Evolutionary conservation across 2,888 invertebrate genomes (phyloP).

Genomic region (Pollenia labialis): DNA sequence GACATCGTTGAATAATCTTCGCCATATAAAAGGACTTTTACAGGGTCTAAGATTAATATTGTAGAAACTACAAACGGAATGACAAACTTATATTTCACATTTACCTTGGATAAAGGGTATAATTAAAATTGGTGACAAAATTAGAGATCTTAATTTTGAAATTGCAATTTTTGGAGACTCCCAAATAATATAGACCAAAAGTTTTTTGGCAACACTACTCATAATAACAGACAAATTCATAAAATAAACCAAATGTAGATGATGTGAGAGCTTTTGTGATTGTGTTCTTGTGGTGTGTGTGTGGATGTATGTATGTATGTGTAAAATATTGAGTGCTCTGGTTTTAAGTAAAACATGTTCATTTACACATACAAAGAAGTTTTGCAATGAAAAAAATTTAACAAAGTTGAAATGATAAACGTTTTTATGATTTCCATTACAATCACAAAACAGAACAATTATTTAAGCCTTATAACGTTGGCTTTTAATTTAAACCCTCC

Average conservation of each 20-base stretch:
- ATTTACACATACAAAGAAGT: not conserved
- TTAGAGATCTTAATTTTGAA: too few relatives aligned
- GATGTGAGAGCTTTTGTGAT: not conserved
- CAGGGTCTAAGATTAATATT: too few relatives aligned
- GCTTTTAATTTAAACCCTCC: conserved; percentile 5
- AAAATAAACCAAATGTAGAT: conserved; percentile 65
- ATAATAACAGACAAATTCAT: conserved; percentile 67
- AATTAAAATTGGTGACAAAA: not conserved
- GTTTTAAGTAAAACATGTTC: conserved; percentile 12
- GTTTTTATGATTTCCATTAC: conserved; percentile 16
- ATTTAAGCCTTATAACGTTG: not conserved
- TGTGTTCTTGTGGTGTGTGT: not conserved
- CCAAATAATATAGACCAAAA: not conserved
- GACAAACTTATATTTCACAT: too few relatives aligned
- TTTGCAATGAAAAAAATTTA: not conserved
- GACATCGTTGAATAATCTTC: too few relatives aligned
- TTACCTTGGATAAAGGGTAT: too few relatives aligned
- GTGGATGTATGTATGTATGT: not conserved
- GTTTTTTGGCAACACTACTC: not conserved
- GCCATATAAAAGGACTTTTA: too few relatives aligned
- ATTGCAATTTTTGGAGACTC: too few relatives aligned
- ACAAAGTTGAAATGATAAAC: conserved; percentile 44
- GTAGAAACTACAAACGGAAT: too few relatives aligned
- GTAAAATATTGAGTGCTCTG: not conserved
- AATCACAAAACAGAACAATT: not conserved